A percentile compares a stretch with the other conserved stretches of the same genome.
phyloP scores from a whole-genome alignment of 2,113 vertebrate species.

The Corvus cornix region DNA sequence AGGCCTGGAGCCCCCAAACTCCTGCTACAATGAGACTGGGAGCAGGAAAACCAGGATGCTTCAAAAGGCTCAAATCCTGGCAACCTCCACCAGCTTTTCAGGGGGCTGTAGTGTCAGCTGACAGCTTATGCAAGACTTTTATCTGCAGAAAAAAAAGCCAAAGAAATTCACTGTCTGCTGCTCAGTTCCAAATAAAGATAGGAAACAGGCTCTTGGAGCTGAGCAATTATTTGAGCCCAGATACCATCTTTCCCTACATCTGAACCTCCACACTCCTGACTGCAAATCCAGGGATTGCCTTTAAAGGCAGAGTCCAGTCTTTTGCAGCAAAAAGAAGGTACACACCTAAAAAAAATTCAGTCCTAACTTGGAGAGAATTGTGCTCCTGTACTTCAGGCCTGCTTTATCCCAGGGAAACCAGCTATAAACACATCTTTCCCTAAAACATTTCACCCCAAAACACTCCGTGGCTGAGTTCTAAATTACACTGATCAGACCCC shows the following conservation, averaged over 20 bases:
- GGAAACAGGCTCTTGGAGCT: background rate
- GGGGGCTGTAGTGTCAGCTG: slow-evolving; percentile 7
- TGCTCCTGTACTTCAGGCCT: background rate
- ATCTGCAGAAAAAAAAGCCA: background rate
- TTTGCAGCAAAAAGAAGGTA: background rate
- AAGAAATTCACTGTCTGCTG: background rate
- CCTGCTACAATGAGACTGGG: background rate
- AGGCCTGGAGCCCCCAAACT: background rate
- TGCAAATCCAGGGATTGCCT: background rate
- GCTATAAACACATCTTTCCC: background rate
- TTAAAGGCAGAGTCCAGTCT: background rate
- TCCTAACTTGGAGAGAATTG: background rate
- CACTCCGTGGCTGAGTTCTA: rapidly evolving
- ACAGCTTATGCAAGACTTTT: slow-evolving; percentile 34
- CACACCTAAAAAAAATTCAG: background rate
- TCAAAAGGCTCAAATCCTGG: background rate
- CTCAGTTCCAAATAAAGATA: background rate
- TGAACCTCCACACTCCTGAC: background rate
- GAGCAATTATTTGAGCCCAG: background rate
- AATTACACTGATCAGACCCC: rapidly evolving
- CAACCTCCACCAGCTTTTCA: background rate
- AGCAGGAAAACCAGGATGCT: background rate
- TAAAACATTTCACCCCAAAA: background rate
- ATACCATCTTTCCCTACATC: background rate
- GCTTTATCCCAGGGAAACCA: background rate